A percentile compares a stretch with the other conserved stretches of the same genome.
Conservation (phyloP, 1,140 invertebrate genomes). For the Drosophila hydei region DNA sequence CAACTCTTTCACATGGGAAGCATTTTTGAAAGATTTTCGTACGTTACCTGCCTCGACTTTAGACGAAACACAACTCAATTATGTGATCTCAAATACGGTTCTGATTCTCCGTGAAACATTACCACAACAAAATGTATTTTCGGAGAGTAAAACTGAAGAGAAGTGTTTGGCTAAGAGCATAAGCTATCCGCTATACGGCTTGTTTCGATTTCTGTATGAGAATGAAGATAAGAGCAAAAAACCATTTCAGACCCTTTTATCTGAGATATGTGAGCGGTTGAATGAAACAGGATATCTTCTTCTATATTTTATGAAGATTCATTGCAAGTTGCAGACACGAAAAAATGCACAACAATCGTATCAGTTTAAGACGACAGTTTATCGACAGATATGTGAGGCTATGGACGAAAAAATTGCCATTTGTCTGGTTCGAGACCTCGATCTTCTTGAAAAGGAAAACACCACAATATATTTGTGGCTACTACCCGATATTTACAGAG, state of each 20-base stretch:
- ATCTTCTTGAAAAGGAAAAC: constrained; percentile 94
- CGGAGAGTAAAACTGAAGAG: constrained; percentile 85
- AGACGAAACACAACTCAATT: constrained; percentile 77
- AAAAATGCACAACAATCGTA: constrained; percentile 85
- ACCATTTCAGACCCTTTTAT: constrained; percentile 88
- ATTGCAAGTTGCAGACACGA: constrained; percentile 84
- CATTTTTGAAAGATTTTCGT: constrained; percentile 79
- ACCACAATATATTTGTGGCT: constrained; percentile 94
- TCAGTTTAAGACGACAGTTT: constrained; percentile 92
- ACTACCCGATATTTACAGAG: constrained; percentile 95
- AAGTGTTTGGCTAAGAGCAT: constrained; percentile 88
- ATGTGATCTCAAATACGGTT: constrained; percentile 79
- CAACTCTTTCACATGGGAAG: constrained; percentile 78
- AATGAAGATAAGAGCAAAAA: constrained; percentile 92
- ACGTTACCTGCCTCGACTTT: constrained; percentile 68
- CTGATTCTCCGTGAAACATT: constrained; percentile 78
- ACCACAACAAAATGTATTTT: constrained; percentile 73
- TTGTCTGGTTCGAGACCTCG: constrained; percentile 86
- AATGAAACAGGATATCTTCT: constrained; percentile 92
- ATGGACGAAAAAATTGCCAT: constrained; percentile 88
- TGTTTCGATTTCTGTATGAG: constrained; percentile 89
- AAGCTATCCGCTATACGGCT: constrained; percentile 91
- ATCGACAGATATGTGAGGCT: constrained; percentile 93
- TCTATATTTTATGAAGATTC: constrained; percentile 93
- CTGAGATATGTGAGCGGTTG: constrained; percentile 87